Conservation (phyloP, 1,140 invertebrate species). For the Drosophila kikkawai region DNA sequence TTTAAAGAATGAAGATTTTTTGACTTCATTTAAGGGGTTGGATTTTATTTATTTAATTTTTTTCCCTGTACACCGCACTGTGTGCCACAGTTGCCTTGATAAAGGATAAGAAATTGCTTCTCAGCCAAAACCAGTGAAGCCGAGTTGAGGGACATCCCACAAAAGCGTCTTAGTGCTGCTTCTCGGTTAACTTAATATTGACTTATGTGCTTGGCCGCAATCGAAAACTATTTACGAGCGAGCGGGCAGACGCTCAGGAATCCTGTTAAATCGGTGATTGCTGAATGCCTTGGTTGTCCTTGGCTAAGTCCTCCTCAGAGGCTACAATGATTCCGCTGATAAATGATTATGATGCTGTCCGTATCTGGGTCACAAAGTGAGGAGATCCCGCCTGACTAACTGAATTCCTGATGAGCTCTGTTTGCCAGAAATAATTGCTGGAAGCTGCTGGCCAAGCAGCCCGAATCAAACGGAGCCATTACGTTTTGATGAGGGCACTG, state of each 20-base stretch:
- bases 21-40: not conserved
- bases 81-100: slow-evolving; percentile 57
- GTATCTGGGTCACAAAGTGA: slow-evolving; percentile 46
- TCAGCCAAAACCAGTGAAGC: slow-evolving; percentile 24
- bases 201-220: slow-evolving; percentile 63
- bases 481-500: slow-evolving; percentile 35
- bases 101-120: slow-evolving; percentile 71
- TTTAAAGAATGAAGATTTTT: not conserved
- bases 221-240: slow-evolving; percentile 73
- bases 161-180: slow-evolving; percentile 56
- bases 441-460: slow-evolving; percentile 13
- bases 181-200: slow-evolving; percentile 75
- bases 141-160: slow-evolving; percentile 47
- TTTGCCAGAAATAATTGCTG: slow-evolving; percentile 29
- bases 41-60: not conserved
- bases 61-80: slow-evolving; percentile 24
- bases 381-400: slow-evolving; percentile 29
- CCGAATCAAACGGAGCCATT: slow-evolving; percentile 20
- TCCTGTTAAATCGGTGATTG: slow-evolving; percentile 3
- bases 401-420: slow-evolving; percentile 50
- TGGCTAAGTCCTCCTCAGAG: slow-evolving; percentile 7
- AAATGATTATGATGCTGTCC: slow-evolving; percentile 40
- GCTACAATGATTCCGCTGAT: slow-evolving; percentile 11
- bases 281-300: not conserved
- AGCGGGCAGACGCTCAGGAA: not conserved